Conservation (phyloP, 2,888 invertebrate genomes). For the Perdita meconis region DNA sequence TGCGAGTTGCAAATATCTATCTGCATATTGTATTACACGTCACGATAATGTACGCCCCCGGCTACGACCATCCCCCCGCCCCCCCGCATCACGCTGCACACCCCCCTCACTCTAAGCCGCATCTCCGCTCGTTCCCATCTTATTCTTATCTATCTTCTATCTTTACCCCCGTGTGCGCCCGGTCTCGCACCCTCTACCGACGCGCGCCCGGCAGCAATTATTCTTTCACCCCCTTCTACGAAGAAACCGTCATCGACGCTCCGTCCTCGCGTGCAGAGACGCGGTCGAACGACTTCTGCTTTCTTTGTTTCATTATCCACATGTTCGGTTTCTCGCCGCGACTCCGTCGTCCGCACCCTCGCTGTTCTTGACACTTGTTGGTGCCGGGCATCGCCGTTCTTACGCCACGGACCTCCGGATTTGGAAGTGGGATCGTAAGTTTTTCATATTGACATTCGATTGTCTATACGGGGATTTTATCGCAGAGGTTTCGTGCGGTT, state of each 20-base stretch:
- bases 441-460: no score
- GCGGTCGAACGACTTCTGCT: not conserved
- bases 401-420: not conserved
- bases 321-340: not conserved
- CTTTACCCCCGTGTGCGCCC: not conserved
- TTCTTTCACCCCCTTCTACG: not conserved
- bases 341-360: not conserved
- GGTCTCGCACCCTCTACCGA: no score
- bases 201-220: conserved; percentile 6
- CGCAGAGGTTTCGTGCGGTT: no score
- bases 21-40: conserved; percentile 82
- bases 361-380: conserved; percentile 25
- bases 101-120: not conserved
- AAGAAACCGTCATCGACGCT: not conserved
- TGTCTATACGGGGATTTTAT: no score
- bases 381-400: not conserved
- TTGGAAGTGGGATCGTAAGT: not conserved
- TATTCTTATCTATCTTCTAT: conserved; percentile 11
- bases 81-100: no score
- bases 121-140: not conserved
- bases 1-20: conserved; percentile 81
- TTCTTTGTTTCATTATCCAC: not conserved
- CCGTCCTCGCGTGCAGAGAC: not conserved
- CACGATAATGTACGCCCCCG: conserved; percentile 77
- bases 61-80: conserved; percentile 27